Evolutionary conservation across 2,113 vertebrate genomes (phyloP).

Genomic region (Oncorhynchus kisutch): DNA sequence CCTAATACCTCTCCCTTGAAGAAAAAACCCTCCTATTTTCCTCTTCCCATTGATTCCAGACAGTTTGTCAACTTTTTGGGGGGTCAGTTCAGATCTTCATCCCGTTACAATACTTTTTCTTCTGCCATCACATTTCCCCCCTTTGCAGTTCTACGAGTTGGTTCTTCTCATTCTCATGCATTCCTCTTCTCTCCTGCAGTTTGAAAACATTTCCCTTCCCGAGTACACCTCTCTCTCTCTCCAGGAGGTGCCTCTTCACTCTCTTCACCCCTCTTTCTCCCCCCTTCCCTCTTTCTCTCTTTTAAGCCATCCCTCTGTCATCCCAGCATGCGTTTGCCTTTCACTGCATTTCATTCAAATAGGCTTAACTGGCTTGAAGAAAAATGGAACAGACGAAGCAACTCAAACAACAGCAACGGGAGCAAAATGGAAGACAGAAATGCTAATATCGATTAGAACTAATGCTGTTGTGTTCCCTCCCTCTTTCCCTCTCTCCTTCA

Average conservation of each 20-base stretch:
- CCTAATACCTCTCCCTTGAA: slow-evolving; percentile 1
- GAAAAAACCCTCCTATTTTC: neutral
- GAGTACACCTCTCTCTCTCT: slow-evolving; percentile 52
- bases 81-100: slow-evolving; percentile 31
- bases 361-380: slow-evolving; percentile 35
- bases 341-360: slow-evolving; percentile 64
- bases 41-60: neutral
- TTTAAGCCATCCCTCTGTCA: slow-evolving; percentile 61
- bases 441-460: too few species aligned
- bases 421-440: too few species aligned
- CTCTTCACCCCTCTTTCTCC: slow-evolving; percentile 46
- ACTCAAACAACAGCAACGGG: slow-evolving; percentile 26
- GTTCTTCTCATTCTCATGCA: slow-evolving; percentile 56
- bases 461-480: neutral
- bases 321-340: slow-evolving; percentile 69
- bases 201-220: slow-evolving; percentile 48
- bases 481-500: neutral
- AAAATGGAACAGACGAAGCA: slow-evolving; percentile 26
- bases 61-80: slow-evolving; percentile 23
- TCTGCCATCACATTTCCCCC: slow-evolving; percentile 44
- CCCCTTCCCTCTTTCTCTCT: slow-evolving; percentile 30
- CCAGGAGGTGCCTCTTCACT: slow-evolving; percentile 62
- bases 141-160: slow-evolving; percentile 12
- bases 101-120: slow-evolving; percentile 7
- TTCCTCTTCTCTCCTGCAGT: slow-evolving; percentile 50